Percentiles rank a stretch among this genome's conserved stretches.
Conservation (phyloP, 2,797 vertebrate species). For the Sarcophilus harrisii region DNA sequence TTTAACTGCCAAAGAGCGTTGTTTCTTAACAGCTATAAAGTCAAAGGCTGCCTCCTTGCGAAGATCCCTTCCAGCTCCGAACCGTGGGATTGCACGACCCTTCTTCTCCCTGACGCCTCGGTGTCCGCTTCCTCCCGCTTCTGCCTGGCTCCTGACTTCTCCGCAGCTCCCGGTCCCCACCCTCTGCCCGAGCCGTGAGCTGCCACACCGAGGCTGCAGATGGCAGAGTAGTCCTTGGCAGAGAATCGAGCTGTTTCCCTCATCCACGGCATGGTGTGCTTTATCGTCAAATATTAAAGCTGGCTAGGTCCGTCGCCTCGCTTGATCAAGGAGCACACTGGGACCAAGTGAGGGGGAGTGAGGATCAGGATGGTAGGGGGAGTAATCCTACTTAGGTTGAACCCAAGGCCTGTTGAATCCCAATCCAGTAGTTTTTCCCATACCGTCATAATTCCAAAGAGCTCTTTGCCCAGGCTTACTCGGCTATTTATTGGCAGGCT, state of each 20-base stretch:
- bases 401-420: not conserved
- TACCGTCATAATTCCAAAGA: not conserved
- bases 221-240: not conserved
- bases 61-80: not conserved
- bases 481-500: not conserved
- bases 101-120: not conserved
- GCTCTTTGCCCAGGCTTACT: not conserved
- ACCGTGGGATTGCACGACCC: not conserved
- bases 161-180: not conserved
- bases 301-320: not conserved
- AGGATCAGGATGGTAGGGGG: not conserved
- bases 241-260: not conserved
- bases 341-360: not conserved
- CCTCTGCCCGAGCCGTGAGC: not conserved
- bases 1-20: not conserved
- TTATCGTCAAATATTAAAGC: not conserved
- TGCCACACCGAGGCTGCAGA: not conserved
- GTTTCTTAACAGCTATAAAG: not conserved
- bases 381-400: not conserved
- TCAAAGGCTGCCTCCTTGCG: not conserved
- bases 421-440: not conserved
- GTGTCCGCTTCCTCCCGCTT: not conserved
- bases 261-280: not conserved
- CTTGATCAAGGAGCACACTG: not conserved
- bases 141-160: not conserved